A percentile compares a stretch with the other conserved stretches of the same genome.
These are phyloP conservation scores for Rhombomys opimus DNA, from an alignment of 2,113 vertebrate genomes.

Conservation along the genomic window DNA sequence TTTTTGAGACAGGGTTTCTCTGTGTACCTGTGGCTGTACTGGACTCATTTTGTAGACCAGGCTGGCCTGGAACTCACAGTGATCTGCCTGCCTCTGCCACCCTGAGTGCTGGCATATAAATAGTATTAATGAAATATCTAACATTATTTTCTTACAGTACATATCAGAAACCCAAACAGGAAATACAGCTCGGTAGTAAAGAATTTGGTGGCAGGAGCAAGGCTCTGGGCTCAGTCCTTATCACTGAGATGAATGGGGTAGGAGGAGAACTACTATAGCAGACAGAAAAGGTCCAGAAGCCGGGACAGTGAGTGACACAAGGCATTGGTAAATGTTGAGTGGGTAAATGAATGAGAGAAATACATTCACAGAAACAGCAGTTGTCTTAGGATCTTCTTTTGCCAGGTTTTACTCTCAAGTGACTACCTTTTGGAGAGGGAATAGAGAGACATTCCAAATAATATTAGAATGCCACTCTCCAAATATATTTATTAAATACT, in stretches of 20 bases:
- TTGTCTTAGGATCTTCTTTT: constrained; percentile 1
- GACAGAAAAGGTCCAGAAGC: background rate
- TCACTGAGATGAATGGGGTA: too few relatives aligned
- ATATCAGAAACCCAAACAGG: background rate
- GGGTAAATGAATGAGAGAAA: background rate
- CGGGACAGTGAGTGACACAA: background rate
- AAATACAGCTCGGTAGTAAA: too few relatives aligned
- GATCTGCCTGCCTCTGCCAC: too few relatives aligned
- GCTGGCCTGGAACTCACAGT: too few relatives aligned
- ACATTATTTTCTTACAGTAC: background rate
- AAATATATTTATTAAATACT: constrained; percentile 40
- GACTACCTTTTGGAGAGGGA: background rate
- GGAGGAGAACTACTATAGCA: background rate
- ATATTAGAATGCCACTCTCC: background rate
- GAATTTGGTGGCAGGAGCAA: background rate
- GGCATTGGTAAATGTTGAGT: background rate
- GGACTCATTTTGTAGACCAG: too few relatives aligned
- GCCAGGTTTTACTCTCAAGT: constrained; percentile 21
- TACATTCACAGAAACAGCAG: background rate
- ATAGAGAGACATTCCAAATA: constrained; percentile 39
- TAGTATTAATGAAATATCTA: background rate
- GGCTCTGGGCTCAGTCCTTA: background rate
- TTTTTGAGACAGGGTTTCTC: too few relatives aligned
- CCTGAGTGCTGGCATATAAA: background rate
- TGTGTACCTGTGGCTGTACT: too few relatives aligned